Evolutionary conservation across 2,113 vertebrate genomes (phyloP), one percentile per base, ranked within the genome.

Genomic region (Caretta caretta): DNA sequence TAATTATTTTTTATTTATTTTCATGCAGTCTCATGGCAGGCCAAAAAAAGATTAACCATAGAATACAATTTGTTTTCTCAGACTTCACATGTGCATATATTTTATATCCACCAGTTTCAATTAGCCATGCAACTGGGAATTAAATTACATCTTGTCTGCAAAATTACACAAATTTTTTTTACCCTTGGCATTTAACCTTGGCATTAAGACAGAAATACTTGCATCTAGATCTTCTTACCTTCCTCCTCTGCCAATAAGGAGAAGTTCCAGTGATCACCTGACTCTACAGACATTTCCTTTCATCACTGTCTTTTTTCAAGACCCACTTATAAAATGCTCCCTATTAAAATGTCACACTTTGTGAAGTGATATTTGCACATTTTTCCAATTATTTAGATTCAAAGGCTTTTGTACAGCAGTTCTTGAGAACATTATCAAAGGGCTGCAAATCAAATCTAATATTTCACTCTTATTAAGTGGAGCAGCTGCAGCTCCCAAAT

Each of bases 331-430:
- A 98, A 97, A 96, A 89, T 62, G 83, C 2, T 42, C 57, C 97
- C 96, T 96, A 89, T 98, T 98, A 97, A 98, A 98, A 96, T 65
- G 92, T 84, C 90, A 91, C 83, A 93, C 90, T 98, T 98, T 2
- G 42, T 97, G 97, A 98, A 98, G 97, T 95, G 97, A 96, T 98
- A 98, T 93, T 95, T 90, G 89, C 93, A 97, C 96, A 97, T 97
- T 97, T 98, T 98, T 97, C 97, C 98, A 98, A 98, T 99, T 98
- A 99, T 97, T 97, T 92, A 92, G 46, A 95, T 94, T 98, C 93
- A 97, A 94, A 98, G 93, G 95, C 84, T 89, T 96, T 83, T 87
- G 89, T 93, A 93, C 76, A 89, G 92, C 86, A 24, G 62, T 69
- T 96, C 95, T 97, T 94, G 91, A 96, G 96, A 97, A 95, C 90